Evolutionary conservation across 2,888 invertebrate species (phyloP), one percentile per base, ranked within the genome.

Genomic region (Adelognathus sp.): DNA sequence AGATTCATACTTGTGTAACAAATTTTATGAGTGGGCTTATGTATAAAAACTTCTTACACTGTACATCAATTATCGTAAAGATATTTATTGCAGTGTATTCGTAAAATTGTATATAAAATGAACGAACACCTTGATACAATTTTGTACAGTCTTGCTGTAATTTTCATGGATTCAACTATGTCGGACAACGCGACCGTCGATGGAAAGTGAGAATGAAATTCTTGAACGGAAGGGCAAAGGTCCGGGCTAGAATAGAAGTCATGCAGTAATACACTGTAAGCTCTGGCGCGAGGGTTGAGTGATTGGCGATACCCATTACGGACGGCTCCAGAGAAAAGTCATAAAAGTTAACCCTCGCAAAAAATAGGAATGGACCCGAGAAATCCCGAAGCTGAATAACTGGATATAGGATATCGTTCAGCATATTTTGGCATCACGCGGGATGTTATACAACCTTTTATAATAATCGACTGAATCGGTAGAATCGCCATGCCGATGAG

Each of bases 341-440:
- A 54, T 29, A 50, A 29, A 29, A 54, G 54, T 29, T 29, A 54
- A 14, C 54, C 54, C 7, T 44, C 7, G 14, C 7, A 11, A 44
- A n/a, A 27, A 44, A 29, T 44, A 52, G n/a, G 36, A 61, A 50
- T 60, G 11, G 61, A 52, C 60, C 61, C 52, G 52, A 18, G 39
- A 18, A 14, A 63, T n/a, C n/a, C n/a, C n/a, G n/a, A 41, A n/a
- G 39, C 11, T 52, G 71, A 72, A n/a, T n/a, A 61, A 72, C 60
- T 61, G 27, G 60, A 74, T 60, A 52, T 27, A 52, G n/a, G n/a
- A 54, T 72, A 71, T 71, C 63, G 56, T 69, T 31, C 24, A 54
- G 36, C 52, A 27, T 61, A 50, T 61, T 63, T 63, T 9, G 14
- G 46, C 21, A 6, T 33, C 27, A 18, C 39, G 33, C 44, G 58